Base-by-base conservation (phyloP, 2,113 vertebrate species). In the Todiramphus saurophagus region DNA sequence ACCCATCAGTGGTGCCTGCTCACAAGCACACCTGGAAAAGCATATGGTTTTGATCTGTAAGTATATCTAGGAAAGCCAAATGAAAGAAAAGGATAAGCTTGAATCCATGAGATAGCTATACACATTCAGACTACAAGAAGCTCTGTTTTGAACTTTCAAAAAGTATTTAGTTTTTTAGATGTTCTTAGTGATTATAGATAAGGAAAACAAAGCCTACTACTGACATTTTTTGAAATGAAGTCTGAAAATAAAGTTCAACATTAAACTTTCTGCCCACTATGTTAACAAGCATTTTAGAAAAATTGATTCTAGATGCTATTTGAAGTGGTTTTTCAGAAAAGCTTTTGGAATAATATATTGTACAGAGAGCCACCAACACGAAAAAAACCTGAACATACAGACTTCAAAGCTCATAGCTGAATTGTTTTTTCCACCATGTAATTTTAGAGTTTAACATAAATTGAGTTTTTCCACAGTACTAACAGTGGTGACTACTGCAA, bases 21-120 rank as follows among this genome's bases (percentile, higher is more conserved):
- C 92, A 81, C 97, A 96, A 88, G 79, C 93, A 97, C 97, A 98
- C 98, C 86, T 90, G 98, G 97, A 97, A 98, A 94, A 90, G 96
- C 99, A 98, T 98, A 97, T 98, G 98, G 83, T 98, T 99, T 98
- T 96, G 94, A 97, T 98, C 98, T 98, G 97, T 96, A 94, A 91
- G 67, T 82, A 89, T 95, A 96, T 90, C 72, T 92, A 83, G 95
- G 83, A 53, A 95, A 87, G 91, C 70, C 78, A 90, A 93, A 96
- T 93, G 77, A 95, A 94, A 90, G 51, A 83, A 76, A 95, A 79
- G 84, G 33, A 91, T 91, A 87, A 67, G n/a, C 33, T 83, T 92
- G 63, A 23, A 83, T 88, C 55, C 87, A 53, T 94, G 74, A 72
- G 72, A 81, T 3, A 81, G 25, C 39, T 59, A 39, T 9, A 37